Base-by-base conservation (phyloP, 2,888 invertebrate species). In the Acleris cristana region DNA sequence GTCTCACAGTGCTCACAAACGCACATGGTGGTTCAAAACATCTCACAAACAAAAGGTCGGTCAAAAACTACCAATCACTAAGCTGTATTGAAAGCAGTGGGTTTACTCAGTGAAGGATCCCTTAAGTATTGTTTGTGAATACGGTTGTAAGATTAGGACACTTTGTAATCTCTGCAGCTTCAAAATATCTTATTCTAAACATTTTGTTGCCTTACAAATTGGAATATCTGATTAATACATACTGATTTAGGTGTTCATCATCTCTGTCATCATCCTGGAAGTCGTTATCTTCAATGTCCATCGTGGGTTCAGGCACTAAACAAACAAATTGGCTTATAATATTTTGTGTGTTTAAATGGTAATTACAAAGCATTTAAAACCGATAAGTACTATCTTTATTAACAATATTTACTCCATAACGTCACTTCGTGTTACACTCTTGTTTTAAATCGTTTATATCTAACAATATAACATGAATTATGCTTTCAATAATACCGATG, bases 221-320 rank as follows among this genome's bases (percentile, higher is more conserved):
- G 12, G 34, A 0, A 21, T 51, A 0, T 62, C 16, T 3, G 2
- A 53, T 0, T 18, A 55, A 26, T 51, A 61, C 66, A 21, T 61
- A 66, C 66, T 61, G 61, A 23, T 52, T 62, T 10, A 66, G 56
- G 26, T 62, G 34, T 18, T 30, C 40, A 6, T 61, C 61, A 10
- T 57, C 66, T 8, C n/a, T 34, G 51, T 62, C 56, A 21, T 30
- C 56, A 23, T 52, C 30, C 23, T 65, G 21, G 44, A n/a, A 19
- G 4, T 66, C 61, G 10, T 57, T 30, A 12, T 10, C n/a, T 8
- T 45, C 52, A n/a, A 57, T 44, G 18, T 66, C 51, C 61, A 62
- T 61, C 6, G 45, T n/a, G 0, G 66, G 66, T 48, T 66, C 66
- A 2, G 66, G 66, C 51, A 52, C 66, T 66, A 45, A 57, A 51